A percentile compares a stretch with the other conserved stretches of the same genome.
Conservation (phyloP, 2,888 invertebrate species). For the Geophilus truncorum region DNA sequence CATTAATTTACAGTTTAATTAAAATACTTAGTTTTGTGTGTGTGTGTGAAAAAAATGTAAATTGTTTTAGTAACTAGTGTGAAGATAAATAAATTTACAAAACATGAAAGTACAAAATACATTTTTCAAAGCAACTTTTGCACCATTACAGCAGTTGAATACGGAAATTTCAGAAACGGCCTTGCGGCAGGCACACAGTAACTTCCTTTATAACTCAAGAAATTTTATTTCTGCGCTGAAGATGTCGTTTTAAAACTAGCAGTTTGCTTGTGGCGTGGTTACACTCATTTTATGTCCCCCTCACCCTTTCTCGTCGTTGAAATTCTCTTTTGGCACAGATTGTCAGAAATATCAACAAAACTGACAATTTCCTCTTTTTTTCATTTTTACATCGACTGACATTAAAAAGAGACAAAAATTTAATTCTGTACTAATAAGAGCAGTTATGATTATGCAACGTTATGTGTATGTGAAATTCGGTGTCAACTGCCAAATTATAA, state of each 20-base stretch:
- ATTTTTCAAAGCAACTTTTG: background rate
- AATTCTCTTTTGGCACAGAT: background rate
- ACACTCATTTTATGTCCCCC: background rate
- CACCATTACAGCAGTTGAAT: background rate
- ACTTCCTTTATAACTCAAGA: background rate
- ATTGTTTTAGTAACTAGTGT: too few relatives aligned
- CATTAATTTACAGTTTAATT: background rate
- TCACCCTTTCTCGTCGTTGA: background rate
- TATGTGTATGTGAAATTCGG: too few relatives aligned
- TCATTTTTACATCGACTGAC: background rate
- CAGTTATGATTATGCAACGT: too few relatives aligned
- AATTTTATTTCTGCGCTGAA: background rate
- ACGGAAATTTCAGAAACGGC: background rate
- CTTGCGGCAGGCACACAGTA: background rate
- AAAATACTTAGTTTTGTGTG: background rate
- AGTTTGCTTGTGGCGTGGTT: background rate
- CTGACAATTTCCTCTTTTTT: background rate
- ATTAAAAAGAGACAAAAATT: too few relatives aligned
- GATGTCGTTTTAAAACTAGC: background rate
- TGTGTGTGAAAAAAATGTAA: too few relatives aligned
- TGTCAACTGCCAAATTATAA: too few relatives aligned
- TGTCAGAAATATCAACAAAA: background rate
- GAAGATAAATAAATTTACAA: background rate
- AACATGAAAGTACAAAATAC: background rate
- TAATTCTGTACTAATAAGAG: too few relatives aligned